Evolutionary conservation across 2,888 invertebrate species (phyloP).

Genomic region (Phragmatobia fuliginosa): DNA sequence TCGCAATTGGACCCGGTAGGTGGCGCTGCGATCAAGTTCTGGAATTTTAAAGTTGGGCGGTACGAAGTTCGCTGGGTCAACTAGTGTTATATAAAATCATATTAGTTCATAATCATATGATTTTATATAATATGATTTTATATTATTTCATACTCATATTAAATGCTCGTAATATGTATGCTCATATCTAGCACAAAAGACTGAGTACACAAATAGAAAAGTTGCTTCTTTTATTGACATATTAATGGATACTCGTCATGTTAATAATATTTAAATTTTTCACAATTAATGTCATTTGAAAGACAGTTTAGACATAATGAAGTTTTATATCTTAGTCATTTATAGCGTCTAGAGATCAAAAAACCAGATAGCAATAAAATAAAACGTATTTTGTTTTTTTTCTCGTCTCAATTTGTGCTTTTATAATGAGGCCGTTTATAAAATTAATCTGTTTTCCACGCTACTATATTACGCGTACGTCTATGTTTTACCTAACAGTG

Average conservation of each 20-base stretch:
- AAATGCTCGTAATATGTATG: too few relatives aligned
- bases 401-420: neutral
- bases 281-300: constrained; percentile 11
- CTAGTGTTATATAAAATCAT: too few relatives aligned
- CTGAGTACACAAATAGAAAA: neutral
- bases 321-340: constrained; percentile 2
- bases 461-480: neutral
- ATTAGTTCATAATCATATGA: too few relatives aligned
- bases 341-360: constrained; percentile 4
- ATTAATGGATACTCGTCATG: neutral
- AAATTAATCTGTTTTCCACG: neutral
- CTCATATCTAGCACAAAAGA: neutral
- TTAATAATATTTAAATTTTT: neutral
- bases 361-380: neutral
- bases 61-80: too few relatives aligned
- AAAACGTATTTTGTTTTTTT: neutral
- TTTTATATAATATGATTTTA: too few relatives aligned
- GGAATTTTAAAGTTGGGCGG: too few relatives aligned
- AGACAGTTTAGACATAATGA: constrained; percentile 1
- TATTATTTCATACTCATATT: too few relatives aligned
- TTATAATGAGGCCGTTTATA: neutral
- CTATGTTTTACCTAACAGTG: neutral
- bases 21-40: too few relatives aligned
- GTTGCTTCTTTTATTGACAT: neutral
- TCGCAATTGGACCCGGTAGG: too few relatives aligned